Percentiles rank a stretch among this genome's conserved stretches.
These are phyloP conservation scores for Erebia aethiops DNA, from an alignment of 2,888 invertebrate genomes.

Conservation along the genomic window DNA sequence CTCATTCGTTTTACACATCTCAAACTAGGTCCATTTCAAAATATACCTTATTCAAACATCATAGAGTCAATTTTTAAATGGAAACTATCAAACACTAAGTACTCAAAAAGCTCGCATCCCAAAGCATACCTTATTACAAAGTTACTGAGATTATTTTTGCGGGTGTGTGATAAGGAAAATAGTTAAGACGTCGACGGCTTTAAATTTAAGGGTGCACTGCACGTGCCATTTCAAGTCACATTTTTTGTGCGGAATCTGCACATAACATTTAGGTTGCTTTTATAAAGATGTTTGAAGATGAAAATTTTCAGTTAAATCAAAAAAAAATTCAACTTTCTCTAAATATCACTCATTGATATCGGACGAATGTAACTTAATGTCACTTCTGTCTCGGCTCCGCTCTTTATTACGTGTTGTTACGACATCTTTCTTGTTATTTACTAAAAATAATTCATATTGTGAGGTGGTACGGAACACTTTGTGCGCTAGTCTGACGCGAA, in stretches of 20 bases:
- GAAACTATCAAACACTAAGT: background rate
- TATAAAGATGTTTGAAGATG: no score
- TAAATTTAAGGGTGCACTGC: conserved; percentile 38
- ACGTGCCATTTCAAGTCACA: conserved; percentile 44
- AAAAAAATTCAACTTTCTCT: no score
- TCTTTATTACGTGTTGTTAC: no score
- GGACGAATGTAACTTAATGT: no score
- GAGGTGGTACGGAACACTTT: no score
- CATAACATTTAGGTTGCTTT: conserved; percentile 36
- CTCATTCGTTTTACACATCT: conserved; percentile 24
- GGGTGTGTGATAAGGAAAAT: background rate
- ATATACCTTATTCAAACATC: conserved; percentile 8
- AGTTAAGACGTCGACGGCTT: conserved; percentile 38
- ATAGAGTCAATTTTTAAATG: conserved; percentile 21
- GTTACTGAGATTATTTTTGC: conserved; percentile 19
- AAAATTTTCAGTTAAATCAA: no score
- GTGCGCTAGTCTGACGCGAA: no score
- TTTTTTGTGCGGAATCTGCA: conserved; percentile 43
- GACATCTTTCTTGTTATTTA: no score
- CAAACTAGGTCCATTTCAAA: conserved; percentile 9
- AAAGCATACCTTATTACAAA: conserved; percentile 20
- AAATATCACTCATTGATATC: no score
- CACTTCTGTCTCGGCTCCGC: no score
- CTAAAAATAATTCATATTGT: no score
- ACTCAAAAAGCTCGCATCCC: background rate